Percentiles rank a stretch among this genome's conserved stretches.
These are phyloP conservation scores for Lathronympha strigana DNA, from an alignment of 2,888 invertebrate genomes.

Conservation along the genomic window DNA sequence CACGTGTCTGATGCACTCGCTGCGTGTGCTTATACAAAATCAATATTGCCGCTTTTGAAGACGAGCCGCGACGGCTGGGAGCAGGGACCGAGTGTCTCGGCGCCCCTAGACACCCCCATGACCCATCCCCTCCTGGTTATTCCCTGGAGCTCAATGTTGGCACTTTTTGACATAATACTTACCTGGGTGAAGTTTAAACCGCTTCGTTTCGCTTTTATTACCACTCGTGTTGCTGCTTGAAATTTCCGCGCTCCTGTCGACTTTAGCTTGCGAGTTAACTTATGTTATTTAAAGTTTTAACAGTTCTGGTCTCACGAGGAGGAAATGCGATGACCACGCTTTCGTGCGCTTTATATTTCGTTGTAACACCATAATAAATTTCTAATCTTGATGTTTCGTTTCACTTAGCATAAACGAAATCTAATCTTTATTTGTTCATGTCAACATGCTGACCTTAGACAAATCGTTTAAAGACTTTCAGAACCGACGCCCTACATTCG, in stretches of 20 bases:
- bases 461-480: background rate
- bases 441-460: constrained; percentile 10
- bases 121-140: constrained; percentile 63
- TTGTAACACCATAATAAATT: background rate
- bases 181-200: constrained; percentile 71
- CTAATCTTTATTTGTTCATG: background rate
- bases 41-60: constrained; percentile 64
- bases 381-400: constrained; percentile 1
- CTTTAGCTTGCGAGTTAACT: constrained; percentile 49
- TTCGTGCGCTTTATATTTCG: constrained; percentile 17
- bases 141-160: constrained; percentile 68
- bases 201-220: constrained; percentile 67
- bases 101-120: constrained; percentile 63
- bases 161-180: constrained; percentile 76
- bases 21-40: constrained; percentile 59
- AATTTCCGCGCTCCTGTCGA: constrained; percentile 53
- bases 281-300: constrained; percentile 46
- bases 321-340: constrained; percentile 32
- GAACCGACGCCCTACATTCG: background rate
- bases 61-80: constrained; percentile 59
- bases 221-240: constrained; percentile 53
- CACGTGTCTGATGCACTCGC: constrained; percentile 52
- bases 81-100: constrained; percentile 61
- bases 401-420: background rate
- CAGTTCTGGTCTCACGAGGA: constrained; percentile 35